A percentile compares a stretch with the other conserved stretches of the same genome.
phyloP scores from a whole-genome alignment of 2,113 vertebrate species.

The Burhinus bistriatus region DNA sequence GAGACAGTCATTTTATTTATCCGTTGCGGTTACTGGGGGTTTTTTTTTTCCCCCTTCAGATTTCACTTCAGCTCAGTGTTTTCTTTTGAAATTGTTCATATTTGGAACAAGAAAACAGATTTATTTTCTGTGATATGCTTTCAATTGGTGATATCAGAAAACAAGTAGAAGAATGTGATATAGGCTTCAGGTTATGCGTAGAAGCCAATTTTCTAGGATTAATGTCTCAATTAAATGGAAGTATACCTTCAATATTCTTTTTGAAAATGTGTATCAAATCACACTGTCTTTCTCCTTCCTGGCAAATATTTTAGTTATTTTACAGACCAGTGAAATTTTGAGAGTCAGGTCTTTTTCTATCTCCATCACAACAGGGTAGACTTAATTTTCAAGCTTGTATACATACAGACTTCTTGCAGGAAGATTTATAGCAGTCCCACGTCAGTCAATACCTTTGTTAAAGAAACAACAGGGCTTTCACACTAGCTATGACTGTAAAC shows the following conservation, averaged over 20 bases:
- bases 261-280: conserved; percentile 32
- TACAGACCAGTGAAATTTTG: conserved; percentile 19
- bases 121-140: conserved; percentile 12
- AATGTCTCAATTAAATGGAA: conserved; percentile 61
- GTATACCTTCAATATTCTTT: conserved; percentile 36
- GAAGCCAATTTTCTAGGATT: conserved; percentile 55
- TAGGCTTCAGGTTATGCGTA: conserved; percentile 32
- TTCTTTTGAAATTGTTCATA: conserved; percentile 22
- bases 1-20: conserved; percentile 43
- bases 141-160: conserved; percentile 7
- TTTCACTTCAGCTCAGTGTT: not conserved
- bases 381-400: not conserved
- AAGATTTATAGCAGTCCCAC: not conserved
- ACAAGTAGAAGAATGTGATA: conserved; percentile 14
- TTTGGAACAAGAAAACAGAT: conserved; percentile 34
- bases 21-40: not conserved
- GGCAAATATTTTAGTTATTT: conserved; percentile 29
- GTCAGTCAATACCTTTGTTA: not conserved
- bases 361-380: not conserved
- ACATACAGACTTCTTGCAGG: not conserved
- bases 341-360: not conserved
- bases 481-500: not conserved
- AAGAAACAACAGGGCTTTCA: not conserved
- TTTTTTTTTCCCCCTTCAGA: not conserved
- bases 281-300: not conserved